These are phyloP conservation scores for Thymallus thymallus DNA, from an alignment of 2,113 vertebrate species.

Conservation along the genomic window DNA sequence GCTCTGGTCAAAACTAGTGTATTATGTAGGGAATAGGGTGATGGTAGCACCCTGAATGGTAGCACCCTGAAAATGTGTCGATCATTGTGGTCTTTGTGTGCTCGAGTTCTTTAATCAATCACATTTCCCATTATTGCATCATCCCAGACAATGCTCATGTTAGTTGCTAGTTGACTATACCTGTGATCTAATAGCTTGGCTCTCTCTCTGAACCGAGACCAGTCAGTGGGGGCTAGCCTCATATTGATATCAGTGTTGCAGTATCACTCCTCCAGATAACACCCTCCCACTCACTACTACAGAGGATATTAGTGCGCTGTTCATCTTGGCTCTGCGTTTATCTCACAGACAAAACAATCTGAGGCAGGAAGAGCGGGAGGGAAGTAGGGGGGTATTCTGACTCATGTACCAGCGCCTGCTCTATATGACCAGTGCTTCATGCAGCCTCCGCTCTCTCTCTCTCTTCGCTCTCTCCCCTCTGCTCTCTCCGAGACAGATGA, in stretches of 20 bases:
- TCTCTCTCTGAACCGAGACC: background rate
- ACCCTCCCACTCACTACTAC: conserved; percentile 17
- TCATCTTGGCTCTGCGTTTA: conserved; percentile 21
- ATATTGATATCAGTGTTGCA: conserved; percentile 15
- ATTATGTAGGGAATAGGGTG: too few species aligned
- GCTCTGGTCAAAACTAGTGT: too few species aligned
- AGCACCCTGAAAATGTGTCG: too few species aligned
- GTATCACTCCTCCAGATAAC: conserved; percentile 39
- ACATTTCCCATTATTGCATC: background rate
- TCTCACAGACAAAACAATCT: conserved; percentile 44
- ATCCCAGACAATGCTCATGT: background rate
- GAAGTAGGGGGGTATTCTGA: background rate
- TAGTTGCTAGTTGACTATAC: background rate
- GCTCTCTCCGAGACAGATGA: background rate
- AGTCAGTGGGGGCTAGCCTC: background rate
- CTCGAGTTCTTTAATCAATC: background rate
- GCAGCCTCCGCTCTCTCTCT: background rate
- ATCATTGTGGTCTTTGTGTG: too few species aligned
- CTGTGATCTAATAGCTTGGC: background rate
- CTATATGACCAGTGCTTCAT: background rate
- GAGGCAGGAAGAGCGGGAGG: background rate
- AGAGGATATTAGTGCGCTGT: conserved; percentile 23
- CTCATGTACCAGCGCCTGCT: background rate
- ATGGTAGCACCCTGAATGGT: too few species aligned
- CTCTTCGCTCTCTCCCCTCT: background rate